phyloP scores from a whole-genome alignment of 2,113 vertebrate genomes.

The Takifugu bimaculatus region DNA sequence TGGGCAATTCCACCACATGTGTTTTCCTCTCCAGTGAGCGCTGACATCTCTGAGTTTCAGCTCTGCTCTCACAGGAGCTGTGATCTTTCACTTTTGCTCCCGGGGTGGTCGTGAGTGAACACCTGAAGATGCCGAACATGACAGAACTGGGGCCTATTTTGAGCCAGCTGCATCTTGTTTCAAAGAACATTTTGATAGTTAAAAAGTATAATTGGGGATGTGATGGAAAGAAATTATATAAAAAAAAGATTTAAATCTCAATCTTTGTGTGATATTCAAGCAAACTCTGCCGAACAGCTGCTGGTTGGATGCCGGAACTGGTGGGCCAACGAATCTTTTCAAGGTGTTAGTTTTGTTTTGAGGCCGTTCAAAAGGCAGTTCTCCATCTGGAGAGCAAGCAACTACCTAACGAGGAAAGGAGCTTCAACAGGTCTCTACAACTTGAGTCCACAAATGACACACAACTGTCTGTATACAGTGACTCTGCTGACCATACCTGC shows the following conservation, averaged over 20 bases:
- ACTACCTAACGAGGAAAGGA: too few relatives aligned
- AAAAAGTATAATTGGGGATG: too few relatives aligned
- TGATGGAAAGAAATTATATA: too few relatives aligned
- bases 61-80: not conserved
- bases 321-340: slow-evolving; percentile 3
- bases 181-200: too few relatives aligned
- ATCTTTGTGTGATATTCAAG: too few relatives aligned
- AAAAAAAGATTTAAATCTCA: too few relatives aligned
- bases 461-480: too few relatives aligned
- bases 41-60: slow-evolving; percentile 6
- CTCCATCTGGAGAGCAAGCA: too few relatives aligned
- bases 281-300: slow-evolving; percentile 27
- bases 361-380: too few relatives aligned
- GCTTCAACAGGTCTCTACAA: too few relatives aligned
- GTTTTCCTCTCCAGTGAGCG: slow-evolving; percentile 25
- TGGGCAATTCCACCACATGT: not conserved
- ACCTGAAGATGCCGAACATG: not conserved
- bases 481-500: too few relatives aligned
- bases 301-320: slow-evolving; percentile 17
- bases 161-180: not conserved
- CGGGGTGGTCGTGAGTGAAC: not conserved
- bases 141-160: not conserved
- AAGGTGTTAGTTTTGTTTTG: slow-evolving; percentile 48
- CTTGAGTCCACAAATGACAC: too few relatives aligned
- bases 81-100: not conserved